Evolutionary conservation across 2,888 invertebrate species (phyloP), one percentile per base, ranked within the genome.

Genomic region (Halocaridina rubra): DNA sequence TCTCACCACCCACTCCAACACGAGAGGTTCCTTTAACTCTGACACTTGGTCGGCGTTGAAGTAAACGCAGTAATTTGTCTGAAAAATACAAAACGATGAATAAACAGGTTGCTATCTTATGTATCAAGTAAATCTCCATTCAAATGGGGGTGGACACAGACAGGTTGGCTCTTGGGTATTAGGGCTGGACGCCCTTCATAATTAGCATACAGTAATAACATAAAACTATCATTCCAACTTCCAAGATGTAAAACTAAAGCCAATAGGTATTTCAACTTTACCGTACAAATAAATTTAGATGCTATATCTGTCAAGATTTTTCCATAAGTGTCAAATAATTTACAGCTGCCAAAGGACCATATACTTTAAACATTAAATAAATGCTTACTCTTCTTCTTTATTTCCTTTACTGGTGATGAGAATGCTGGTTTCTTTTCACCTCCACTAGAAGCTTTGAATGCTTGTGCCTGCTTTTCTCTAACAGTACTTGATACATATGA

Each of bases 401-500:
- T 80, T 39, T 86, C 85, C 74, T 88, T 85, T 5, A 76, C 24
- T 16, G 80, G 84, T 30, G 78, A 67, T 27, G 81, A 29, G 46
- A 76, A 80, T 30, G 87, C 76, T 24, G 85, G 80, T 39, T 87
- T 86, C 61, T 80, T 86, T n/a, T 86, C 82, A 24, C 46, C 30
- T 16, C 71, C 76, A 19, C 77, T 71, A 16, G 86, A 80, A 27
- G 86, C 78, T 46, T 78, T 84, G 10, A 86, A 57, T n/a, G 84
- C 86, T 27, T 84, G 88, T 8, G 59, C 86, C 57, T 88, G 88
- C 29, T 86, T 86, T 33, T 88, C 88, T 29, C 81, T 39, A 57
- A 88, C 88, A 2, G 88, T 88, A 19, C 88, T 88, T 3, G 88
- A 88, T 1, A 88, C 88, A 46, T 88, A 88, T 1, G 88, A 88